phyloP scores from a whole-genome alignment of 2,113 vertebrate genomes.

The Urocynchramus pylzowi region DNA sequence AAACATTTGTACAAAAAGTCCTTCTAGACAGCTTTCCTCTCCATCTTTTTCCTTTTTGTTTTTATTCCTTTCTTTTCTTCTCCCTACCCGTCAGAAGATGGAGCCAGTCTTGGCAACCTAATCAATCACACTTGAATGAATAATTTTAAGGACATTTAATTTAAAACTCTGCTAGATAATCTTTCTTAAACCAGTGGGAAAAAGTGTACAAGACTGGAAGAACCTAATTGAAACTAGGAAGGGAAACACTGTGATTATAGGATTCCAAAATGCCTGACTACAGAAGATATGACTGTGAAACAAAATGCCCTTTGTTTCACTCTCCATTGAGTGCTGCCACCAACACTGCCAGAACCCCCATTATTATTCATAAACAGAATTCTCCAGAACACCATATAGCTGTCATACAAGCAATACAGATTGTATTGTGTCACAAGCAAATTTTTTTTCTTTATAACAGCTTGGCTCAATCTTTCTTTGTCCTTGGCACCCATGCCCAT shows the following conservation, averaged over 20 bases:
- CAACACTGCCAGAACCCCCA: neutral
- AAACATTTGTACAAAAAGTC: neutral
- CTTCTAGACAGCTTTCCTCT: neutral
- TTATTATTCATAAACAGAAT: conserved; percentile 44
- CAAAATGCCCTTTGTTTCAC: conserved; percentile 49
- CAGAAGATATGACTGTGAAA: conserved; percentile 10
- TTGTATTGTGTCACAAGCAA: conserved; percentile 8
- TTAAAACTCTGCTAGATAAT: neutral
- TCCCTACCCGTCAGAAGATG: fast-evolving
- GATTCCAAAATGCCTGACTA: conserved; percentile 52
- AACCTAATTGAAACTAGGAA: neutral
- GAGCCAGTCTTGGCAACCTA: neutral
- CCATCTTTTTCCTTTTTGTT: neutral
- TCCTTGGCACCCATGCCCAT: neutral
- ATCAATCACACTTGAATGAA: neutral
- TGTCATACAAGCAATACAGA: conserved; percentile 21
- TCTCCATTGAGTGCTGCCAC: neutral
- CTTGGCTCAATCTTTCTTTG: conserved; percentile 29
- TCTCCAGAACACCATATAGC: conserved; percentile 27
- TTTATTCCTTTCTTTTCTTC: neutral
- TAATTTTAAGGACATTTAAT: neutral
- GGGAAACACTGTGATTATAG: neutral
- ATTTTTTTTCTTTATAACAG: neutral
- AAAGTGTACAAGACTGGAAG: neutral
- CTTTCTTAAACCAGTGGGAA: neutral